Evolutionary conservation across 2,888 invertebrate species (phyloP), one percentile per base, ranked within the genome.

Genomic region (Noctua pronuba): DNA sequence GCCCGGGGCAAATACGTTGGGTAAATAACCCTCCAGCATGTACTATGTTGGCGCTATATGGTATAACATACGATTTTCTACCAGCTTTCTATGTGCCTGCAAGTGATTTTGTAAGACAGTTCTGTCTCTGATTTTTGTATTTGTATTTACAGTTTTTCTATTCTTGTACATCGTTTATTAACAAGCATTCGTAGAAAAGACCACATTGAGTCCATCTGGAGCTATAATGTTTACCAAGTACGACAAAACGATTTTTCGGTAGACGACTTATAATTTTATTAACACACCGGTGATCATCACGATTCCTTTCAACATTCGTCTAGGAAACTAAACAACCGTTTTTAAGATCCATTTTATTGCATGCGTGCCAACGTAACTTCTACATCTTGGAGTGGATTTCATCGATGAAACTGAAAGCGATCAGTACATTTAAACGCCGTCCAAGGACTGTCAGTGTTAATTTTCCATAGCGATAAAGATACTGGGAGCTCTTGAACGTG

Each of bases 1-100:
- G 90, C 93, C 91, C 91, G 90, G 90, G 92, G 94, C 94, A 93
- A 94, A 95, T 92, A 93, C 92, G 91, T 90, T 90, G 87, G 88
- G 94, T 94, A 95, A 94, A 94, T 94, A 95, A 91, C 91, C 89
- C 89, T 88, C 88, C 88, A 85, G 82, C 81, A 88, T 88, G 84
- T 86, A 84, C 71, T 84, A 82, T 69, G 78, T 85, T 81, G 72
- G 66, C 79, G 82, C 68, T 82, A 73, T 85, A 82, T 82, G 64
- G 55, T 44, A 74, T 69, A 77, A 81, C 79, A 88, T 85, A 82
- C 80, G 79, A 87, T 75, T 80, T 80, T 73, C 68, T 82, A 77
- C 77, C 73, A 76, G 70, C 64, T 79, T 62, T 78, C 72, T 75
- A 73, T 72, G 52, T 77, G 81, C 49, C 44, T 79, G 68, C 55